Base-by-base conservation (phyloP, 2,113 vertebrate species). In the Butorides virescens region DNA sequence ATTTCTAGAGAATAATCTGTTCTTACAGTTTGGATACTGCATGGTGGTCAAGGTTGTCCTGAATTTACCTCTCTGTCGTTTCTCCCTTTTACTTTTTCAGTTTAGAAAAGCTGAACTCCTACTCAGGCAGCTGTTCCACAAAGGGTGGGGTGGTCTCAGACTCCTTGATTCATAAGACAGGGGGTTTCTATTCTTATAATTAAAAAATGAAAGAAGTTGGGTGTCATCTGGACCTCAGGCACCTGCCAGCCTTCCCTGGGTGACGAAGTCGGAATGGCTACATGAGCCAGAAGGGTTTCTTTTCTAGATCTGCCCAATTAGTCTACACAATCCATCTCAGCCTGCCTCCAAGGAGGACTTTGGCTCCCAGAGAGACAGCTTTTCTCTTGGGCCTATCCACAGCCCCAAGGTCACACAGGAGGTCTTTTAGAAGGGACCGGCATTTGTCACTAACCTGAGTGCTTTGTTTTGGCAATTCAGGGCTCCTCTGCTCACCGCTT, bases 381-480 rank as follows among this genome's bases (percentile, higher is more conserved):
- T 59, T 14, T 9, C 52, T 59, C 32, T 22, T 4, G 34, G 26
- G 37, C 21, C 19, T 27, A 29, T 29, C 37, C 0, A 0, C 81
- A 82, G 37, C 39, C 21, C 55, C n/a, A 13, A 4, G 34, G 19
- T 37, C 23, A 15, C 5, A 7, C 5, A 36, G 26, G 4, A 30
- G 17, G 25, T 23, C 2, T 75, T 73, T 47, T 39, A 42, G 53
- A 70, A 81, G 25, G 13, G 29, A 81, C 13, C 1, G 3, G 59
- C 4, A 2, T 62, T 67, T 68, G 44, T 30, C 62, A 68, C 46
- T 73, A 13, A 72, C 27, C 14, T 12, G 65, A 56, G 25, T 59
- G 37, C 34, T 81, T 59, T 71, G 19, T n/a, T 67, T 67, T 52
- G 59, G 75, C 49, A 7, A 0, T 16, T 73, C 23, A 56, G 20